Conservation (phyloP, 2,888 invertebrate genomes). For the Rotaria macrura region DNA sequence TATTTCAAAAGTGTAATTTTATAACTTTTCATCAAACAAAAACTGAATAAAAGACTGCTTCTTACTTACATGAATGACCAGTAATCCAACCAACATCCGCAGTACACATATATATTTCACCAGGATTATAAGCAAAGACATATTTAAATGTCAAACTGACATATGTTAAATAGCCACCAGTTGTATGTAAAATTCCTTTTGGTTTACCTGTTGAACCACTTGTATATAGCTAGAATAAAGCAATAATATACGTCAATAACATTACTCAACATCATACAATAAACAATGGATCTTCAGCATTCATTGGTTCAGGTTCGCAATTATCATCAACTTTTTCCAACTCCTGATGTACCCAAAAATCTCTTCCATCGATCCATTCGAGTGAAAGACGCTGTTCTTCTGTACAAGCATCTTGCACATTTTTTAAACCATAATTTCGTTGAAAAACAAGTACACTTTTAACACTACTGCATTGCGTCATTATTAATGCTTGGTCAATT, state of each 20-base stretch:
- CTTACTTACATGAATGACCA: constrained; percentile 25
- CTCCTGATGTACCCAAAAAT: constrained; percentile 80
- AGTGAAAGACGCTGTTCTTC: background rate
- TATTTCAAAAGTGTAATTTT: constrained; percentile 48
- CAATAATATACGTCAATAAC: constrained; percentile 16
- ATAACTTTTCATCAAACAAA: constrained; percentile 39
- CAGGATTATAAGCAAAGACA: constrained; percentile 26
- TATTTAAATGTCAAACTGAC: constrained; percentile 23
- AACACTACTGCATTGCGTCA: constrained; percentile 22
- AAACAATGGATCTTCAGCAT: constrained; percentile 87
- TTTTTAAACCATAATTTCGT: background rate
- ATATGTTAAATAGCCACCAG: constrained; percentile 29
- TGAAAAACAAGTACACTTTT: constrained; percentile 29
- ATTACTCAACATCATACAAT: constrained; percentile 75
- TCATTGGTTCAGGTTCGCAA: constrained; percentile 88
- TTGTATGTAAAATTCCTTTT: constrained; percentile 32
- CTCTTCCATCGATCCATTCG: constrained; percentile 55
- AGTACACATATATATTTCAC: constrained; percentile 30
- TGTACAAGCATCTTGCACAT: background rate
- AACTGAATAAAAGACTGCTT: background rate
- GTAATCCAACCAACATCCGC: constrained; percentile 34
- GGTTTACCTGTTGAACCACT: constrained; percentile 41
- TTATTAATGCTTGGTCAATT: constrained; percentile 24
- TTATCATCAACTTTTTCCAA: constrained; percentile 68
- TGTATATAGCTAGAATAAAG: constrained; percentile 33